Base-by-base conservation (phyloP, 2,797 vertebrate species). In the Telmatherina bonti region DNA sequence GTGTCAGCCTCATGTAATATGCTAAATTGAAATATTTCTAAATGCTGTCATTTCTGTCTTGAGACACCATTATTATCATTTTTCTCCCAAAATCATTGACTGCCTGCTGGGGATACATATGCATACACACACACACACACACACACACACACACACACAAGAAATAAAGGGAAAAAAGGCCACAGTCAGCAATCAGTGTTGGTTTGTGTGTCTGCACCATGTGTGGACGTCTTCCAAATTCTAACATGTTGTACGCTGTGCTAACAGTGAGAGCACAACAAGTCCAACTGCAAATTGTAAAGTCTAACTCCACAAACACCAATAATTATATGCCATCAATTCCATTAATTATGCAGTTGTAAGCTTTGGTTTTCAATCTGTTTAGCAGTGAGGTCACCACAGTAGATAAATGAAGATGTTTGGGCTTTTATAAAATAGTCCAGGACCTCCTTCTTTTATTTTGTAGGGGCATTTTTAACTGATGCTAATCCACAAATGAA, bases 11-110 rank as follows among this genome's bases (percentile, higher is more conserved):
- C 83, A 22, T 59, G 83, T 72, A 82, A 70, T 77, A 84, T 66
- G 80, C 59, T 75, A 62, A 76, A 76, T 65, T 84, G 67, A 86
- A 78, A 58, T 70, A 72, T 79, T 58, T 67, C 83, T 82, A 85
- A 70, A 81, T 84, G 79, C 84, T 85, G 79, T 89, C 82, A 87
- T 84, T 73, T 66, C 62, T 81, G 81, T 84, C 82, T 71, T 64
- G 81, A 86, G 85, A 82, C 78, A 71, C 62, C 78, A 79, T 85
- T 84, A 86, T 87, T 80, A 78, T 79, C 81, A 61, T 62, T 62
- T 76, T 77, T 55, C 67, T 62, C 72, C 82, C 81, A 61, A 85
- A 88, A 85, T 72, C 74, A 84, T 75, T 75, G 84, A 90, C 84
- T 90, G 85, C 88, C 78, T 74, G 67, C 81, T 30, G 0, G 72